These are phyloP conservation scores for Carposina sasakii DNA, from an alignment of 1,140 invertebrate species.

Conservation along the genomic window DNA sequence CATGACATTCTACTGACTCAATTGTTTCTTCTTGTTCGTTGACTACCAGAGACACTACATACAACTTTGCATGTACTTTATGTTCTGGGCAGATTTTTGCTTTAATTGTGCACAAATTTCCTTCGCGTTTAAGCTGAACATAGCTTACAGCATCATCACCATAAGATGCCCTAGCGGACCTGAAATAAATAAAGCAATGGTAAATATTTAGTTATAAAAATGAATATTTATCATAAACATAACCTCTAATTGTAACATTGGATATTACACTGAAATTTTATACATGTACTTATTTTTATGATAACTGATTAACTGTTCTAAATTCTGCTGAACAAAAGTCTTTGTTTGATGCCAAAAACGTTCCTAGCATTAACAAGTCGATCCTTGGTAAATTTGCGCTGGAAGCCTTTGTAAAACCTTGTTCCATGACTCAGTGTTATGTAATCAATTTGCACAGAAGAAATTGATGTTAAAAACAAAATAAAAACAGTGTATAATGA, in stretches of 20 bases:
- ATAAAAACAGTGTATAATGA: neutral
- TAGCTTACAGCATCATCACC: constrained; percentile 41
- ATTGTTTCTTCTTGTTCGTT: constrained; percentile 30
- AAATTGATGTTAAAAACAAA: neutral
- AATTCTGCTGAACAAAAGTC: constrained; percentile 12
- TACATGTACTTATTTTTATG: neutral
- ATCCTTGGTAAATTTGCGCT: constrained; percentile 10
- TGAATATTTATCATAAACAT: neutral
- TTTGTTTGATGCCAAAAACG: constrained; percentile 11
- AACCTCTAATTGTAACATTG: neutral
- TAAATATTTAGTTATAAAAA: neutral
- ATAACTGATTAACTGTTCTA: neutral
- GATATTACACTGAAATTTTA: too few relatives aligned
- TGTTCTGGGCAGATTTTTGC: constrained; percentile 46
- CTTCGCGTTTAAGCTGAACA: constrained; percentile 36
- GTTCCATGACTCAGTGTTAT: constrained; percentile 4
- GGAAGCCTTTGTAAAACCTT: constrained; percentile 6
- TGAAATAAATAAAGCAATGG: constrained; percentile 13
- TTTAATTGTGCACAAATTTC: constrained; percentile 28
- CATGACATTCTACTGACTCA: constrained; percentile 29
- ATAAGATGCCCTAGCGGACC: constrained; percentile 32
- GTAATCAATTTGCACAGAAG: neutral
- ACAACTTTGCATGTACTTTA: constrained; percentile 38
- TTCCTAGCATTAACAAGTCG: constrained; percentile 12
- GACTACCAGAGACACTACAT: constrained; percentile 20